phyloP scores from a whole-genome alignment of 1,140 invertebrate genomes.

The Asobara japonica region DNA sequence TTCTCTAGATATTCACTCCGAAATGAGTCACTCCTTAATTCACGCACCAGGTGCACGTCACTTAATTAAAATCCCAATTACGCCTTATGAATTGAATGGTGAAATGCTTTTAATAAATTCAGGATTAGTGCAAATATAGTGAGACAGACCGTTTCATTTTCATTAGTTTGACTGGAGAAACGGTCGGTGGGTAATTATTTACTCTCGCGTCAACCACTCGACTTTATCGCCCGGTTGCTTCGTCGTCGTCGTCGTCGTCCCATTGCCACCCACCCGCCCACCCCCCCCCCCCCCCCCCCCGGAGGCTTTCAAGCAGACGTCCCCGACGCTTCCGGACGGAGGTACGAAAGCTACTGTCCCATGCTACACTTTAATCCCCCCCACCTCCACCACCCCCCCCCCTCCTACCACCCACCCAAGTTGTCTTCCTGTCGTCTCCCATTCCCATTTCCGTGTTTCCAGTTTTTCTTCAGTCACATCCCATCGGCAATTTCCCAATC shows the following conservation, averaged over 20 bases:
- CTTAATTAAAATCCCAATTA: constrained; percentile 12
- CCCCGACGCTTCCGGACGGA: not conserved
- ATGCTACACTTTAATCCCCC: constrained; percentile 19
- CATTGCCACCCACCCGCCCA: not conserved
- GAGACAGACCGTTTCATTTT: constrained; percentile 23
- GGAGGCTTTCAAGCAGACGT: not conserved
- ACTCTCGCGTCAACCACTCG: constrained; percentile 25
- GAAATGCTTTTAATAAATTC: not conserved
- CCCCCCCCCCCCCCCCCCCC: not conserved
- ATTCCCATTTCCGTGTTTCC: constrained; percentile 20
- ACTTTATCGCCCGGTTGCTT: constrained; percentile 27
- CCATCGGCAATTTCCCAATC: not conserved
- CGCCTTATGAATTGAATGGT: not conserved
- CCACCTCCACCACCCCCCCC: too few species aligned
- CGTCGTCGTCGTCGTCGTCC: not conserved
- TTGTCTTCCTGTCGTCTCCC: constrained; percentile 28
- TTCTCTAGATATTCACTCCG: not conserved
- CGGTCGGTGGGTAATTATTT: constrained; percentile 24
- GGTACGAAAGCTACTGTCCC: constrained; percentile 9
- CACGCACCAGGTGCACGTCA: not conserved
- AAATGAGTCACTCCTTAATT: too few species aligned
- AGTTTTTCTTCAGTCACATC: constrained; percentile 18
- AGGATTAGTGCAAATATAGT: not conserved
- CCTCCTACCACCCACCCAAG: too few species aligned
- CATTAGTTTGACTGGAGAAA: constrained; percentile 23